Evolutionary conservation across 2,797 vertebrate genomes (phyloP), one percentile per base, ranked within the genome.

Genomic region (Eleutherodactylus coqui): DNA sequence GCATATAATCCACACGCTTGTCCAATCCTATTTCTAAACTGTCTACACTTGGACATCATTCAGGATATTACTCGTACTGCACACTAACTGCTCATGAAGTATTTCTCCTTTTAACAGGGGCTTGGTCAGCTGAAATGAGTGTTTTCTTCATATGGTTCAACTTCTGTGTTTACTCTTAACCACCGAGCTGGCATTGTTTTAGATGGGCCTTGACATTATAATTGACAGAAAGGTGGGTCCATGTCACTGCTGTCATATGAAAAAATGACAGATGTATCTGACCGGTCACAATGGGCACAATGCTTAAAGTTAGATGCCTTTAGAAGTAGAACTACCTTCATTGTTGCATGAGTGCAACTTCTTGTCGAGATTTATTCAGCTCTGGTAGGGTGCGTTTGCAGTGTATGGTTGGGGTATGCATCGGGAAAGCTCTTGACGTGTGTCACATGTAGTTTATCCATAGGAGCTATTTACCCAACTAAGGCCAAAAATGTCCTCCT

Each of bases 21-120:
- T 82, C 64, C 79, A 53, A 45, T 27, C n/a, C 9, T 84, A 55
- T 43, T 72, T 79, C 49, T 16, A n/a, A 58, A 19, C 60, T 13
- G 83, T 85, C 29, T 29, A 0, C 62, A 21, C 84, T 86, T 75
- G 69, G 41, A 45, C 67, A 75, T 47, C 49, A 73, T 29, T 32
- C 36, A 41, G 70, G 38, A 83, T 41, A 58, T 80, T 64, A 19
- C 53, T 75, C 24, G 47, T 41, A 38, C 29, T 49, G 49, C 78
- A 41, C 13, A 10, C 17, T 41, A 43, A 64, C 53, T 11, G 14
- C 77, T 75, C 38, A 55, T 45, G 16, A 55, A 79, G 19, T 36
- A 11, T 73, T 72, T 49, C 53, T 43, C 19, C 27, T 34, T 55
- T 49, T 51, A 58, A 7, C 36, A 55, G 29, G 21, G 16, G 51